Conservation (phyloP, 2,113 vertebrate species). For the Otocyon megalotis region DNA sequence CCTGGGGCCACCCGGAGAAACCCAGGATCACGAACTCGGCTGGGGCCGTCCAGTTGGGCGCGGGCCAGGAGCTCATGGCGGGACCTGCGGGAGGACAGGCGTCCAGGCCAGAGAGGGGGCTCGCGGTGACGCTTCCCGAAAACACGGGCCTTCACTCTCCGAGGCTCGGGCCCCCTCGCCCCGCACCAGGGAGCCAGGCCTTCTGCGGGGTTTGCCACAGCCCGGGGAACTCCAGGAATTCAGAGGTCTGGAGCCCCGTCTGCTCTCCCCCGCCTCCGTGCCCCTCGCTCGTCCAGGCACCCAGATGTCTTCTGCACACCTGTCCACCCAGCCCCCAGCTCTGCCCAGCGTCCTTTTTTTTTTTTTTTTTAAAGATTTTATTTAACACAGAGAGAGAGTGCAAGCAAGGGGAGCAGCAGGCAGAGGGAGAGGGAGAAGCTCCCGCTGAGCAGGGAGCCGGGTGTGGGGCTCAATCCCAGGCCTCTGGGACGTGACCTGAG, state of each 20-base stretch:
- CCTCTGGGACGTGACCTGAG: too few relatives aligned
- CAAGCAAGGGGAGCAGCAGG: too few relatives aligned
- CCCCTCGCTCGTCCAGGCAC: too few relatives aligned
- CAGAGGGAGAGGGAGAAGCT: too few relatives aligned
- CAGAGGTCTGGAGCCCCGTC: accelerated
- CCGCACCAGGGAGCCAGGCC: too few relatives aligned
- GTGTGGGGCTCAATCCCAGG: too few relatives aligned
- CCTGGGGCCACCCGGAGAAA: slow-evolving; percentile 60
- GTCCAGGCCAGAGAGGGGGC: background rate
- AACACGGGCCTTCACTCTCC: background rate
- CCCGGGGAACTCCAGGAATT: background rate
- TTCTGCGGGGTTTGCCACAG: too few relatives aligned
- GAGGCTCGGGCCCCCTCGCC: accelerated
- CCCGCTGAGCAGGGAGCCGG: too few relatives aligned
- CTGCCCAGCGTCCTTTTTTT: too few relatives aligned
- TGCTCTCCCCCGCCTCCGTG: background rate
- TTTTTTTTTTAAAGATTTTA: too few relatives aligned
- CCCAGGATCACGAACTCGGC: slow-evolving; percentile 76
- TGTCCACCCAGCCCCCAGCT: accelerated
- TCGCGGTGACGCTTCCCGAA: accelerated
- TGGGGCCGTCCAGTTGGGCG: slow-evolving; percentile 9
- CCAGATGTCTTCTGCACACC: background rate
- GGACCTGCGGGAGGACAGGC: background rate
- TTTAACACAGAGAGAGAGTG: too few relatives aligned
- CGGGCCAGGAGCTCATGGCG: background rate